A percentile compares a stretch with the other conserved stretches of the same genome.
These are phyloP conservation scores for Rhopalosiphum nymphaeae DNA, from an alignment of 2,888 invertebrate species.

Conservation along the genomic window DNA sequence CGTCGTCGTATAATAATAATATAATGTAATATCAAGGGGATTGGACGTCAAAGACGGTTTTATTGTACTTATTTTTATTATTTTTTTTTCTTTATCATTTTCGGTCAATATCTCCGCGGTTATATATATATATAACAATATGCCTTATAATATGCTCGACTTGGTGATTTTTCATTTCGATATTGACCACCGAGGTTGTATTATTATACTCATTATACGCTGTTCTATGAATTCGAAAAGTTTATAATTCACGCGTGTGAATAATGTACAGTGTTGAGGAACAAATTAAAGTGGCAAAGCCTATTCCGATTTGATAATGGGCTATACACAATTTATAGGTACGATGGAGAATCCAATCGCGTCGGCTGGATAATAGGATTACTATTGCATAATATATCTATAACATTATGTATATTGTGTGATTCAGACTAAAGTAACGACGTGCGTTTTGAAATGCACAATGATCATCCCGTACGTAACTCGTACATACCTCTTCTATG, in stretches of 20 bases:
- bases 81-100: neutral
- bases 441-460: neutral
- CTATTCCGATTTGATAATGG: neutral
- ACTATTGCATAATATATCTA: neutral
- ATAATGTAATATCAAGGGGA: constrained; percentile 5
- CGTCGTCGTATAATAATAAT: neutral
- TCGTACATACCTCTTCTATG: neutral
- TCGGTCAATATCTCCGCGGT: neutral
- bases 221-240: neutral
- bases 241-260: neutral
- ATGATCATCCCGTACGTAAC: neutral
- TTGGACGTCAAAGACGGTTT: neutral
- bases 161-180: neutral
- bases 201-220: too few species aligned
- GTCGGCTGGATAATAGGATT: neutral
- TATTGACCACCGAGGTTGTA: neutral
- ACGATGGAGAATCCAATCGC: neutral
- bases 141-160: neutral
- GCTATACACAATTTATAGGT: neutral
- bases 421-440: neutral
- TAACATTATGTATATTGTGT: neutral
- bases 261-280: neutral
- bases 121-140: neutral
- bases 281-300: neutral
- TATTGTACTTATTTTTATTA: neutral